These are phyloP conservation scores for Venustoraphidia nigricollis DNA, from an alignment of 2,888 invertebrate species.

Conservation along the genomic window DNA sequence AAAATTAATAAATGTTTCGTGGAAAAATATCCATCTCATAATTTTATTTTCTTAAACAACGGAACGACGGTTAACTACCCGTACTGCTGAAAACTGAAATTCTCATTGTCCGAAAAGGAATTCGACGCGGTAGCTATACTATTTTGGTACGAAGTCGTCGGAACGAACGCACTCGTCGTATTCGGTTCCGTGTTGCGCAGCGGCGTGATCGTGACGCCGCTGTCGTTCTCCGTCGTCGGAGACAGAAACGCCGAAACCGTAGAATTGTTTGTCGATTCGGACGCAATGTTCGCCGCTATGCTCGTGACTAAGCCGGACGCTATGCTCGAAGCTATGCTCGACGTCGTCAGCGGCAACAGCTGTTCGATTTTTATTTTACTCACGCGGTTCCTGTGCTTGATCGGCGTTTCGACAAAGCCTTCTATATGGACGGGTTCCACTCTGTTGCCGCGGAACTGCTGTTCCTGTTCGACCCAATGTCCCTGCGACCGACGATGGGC, in stretches of 20 bases:
- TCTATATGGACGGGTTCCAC: conserved; percentile 6
- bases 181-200: neutral
- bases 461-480: conserved; percentile 6
- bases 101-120: conserved; percentile 6
- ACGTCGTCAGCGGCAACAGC: neutral
- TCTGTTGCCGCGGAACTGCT: conserved; percentile 4
- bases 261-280: neutral
- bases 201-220: conserved; percentile 7
- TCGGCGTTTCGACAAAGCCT: conserved; percentile 4
- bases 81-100: conserved; percentile 7
- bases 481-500: conserved; percentile 41
- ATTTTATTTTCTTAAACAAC: neutral
- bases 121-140: conserved; percentile 5
- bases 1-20: neutral
- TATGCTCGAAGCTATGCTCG: neutral
- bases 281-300: neutral
- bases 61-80: neutral
- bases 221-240: conserved; percentile 5
- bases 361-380: neutral
- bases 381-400: conserved; percentile 1
- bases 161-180: too few relatives aligned
- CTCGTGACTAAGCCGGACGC: neutral
- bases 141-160: neutral
- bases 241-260: neutral
- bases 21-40: neutral